phyloP scores from a whole-genome alignment of 2,797 vertebrate genomes.

The Prionace glauca region DNA sequence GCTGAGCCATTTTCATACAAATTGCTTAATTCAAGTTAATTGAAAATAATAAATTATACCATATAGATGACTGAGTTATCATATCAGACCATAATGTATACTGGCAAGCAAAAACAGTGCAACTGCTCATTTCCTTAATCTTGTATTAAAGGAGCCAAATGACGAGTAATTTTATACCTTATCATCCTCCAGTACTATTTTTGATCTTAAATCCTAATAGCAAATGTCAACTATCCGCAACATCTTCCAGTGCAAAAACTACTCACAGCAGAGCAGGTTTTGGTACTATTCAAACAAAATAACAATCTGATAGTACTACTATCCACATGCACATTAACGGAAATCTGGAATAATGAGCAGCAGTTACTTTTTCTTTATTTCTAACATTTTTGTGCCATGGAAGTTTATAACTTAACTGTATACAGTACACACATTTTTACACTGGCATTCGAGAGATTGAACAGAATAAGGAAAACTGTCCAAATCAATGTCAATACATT shows the following conservation, averaged over 20 bases:
- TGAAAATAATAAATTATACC: background rate
- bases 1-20: background rate
- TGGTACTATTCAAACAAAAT: background rate
- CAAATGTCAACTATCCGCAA: background rate
- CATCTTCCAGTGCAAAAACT: background rate
- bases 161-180: background rate
- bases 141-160: background rate
- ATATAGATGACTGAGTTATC: background rate
- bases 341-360: background rate
- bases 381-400: background rate
- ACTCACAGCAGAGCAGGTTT: background rate
- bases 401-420: background rate
- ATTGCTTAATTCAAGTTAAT: background rate
- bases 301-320: background rate
- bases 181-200: background rate
- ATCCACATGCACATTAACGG: background rate
- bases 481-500: background rate
- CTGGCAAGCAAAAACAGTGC: background rate
- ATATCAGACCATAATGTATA: background rate
- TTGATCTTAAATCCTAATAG: background rate
- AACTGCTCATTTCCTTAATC: background rate
- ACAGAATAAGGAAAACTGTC: background rate
- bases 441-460: background rate
- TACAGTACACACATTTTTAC: background rate
- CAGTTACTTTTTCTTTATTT: background rate